Evolutionary conservation across 1,140 invertebrate genomes (phyloP).

Genomic region (Trachymyrmex septentrionalis): DNA sequence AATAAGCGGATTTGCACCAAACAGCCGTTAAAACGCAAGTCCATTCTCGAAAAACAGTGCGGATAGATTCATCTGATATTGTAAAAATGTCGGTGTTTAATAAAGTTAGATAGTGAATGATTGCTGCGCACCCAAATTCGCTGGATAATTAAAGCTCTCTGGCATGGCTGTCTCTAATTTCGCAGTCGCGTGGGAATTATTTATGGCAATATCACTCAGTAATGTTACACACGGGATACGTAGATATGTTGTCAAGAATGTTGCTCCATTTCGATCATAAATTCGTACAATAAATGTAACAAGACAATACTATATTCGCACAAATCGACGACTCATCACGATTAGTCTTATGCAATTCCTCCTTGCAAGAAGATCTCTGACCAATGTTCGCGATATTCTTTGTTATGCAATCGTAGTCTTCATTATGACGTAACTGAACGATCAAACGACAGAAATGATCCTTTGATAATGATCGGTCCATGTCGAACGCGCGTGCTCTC

Average conservation of each 20-base stretch:
- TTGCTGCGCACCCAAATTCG: conserved; percentile 48
- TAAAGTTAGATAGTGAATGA: conserved; percentile 57
- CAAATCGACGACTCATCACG: conserved; percentile 23
- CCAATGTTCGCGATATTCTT: background rate
- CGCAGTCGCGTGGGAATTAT: background rate
- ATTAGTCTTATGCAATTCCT: conserved; percentile 21
- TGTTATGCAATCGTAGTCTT: conserved; percentile 49
- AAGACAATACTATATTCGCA: background rate
- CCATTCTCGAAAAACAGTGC: background rate
- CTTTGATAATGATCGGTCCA: conserved; percentile 53
- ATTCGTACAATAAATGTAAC: background rate
- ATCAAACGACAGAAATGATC: conserved; percentile 34
- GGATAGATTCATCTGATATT: background rate
- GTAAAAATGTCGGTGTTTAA: conserved; percentile 31
- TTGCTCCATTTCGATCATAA: conserved; percentile 11
- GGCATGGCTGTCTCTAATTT: background rate
- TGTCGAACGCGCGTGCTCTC: conserved; percentile 45
- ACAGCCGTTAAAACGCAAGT: background rate
- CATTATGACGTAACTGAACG: conserved; percentile 52
- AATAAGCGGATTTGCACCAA: background rate
- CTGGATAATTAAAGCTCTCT: conserved; percentile 64
- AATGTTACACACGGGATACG: conserved; percentile 1
- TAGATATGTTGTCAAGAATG: background rate
- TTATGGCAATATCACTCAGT: conserved; percentile 25
- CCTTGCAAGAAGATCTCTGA: conserved; percentile 6